Base-by-base conservation (phyloP, 2,113 vertebrate genomes). In the Heterotilapia buettikoferi region DNA sequence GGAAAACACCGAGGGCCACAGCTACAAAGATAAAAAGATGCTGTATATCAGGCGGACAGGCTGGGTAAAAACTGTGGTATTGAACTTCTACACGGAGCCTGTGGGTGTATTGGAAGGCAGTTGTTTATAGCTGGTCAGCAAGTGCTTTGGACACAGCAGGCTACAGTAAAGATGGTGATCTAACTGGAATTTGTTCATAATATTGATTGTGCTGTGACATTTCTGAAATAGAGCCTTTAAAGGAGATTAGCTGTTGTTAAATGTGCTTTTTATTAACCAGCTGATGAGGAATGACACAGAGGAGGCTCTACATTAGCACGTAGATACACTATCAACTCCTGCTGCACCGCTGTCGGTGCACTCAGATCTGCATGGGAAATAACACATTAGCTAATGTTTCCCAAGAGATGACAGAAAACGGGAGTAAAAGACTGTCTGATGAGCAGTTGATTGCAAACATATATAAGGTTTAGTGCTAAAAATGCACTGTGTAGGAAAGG, bases 231-330 rank as follows among this genome's bases (percentile, higher is more conserved):
- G 84, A 95, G 92, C 92, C 90, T 24, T 96, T 96, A 94, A 90
- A 91, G 85, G 89, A 93, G 89, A 94, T 95, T 92, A 96, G 93
- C 92, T 82, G 45, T 80, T 56, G 85, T 87, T 94, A 90, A 94
- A 92, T 90, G 53, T 54, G n/a, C 59, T 5, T 86, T 94, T 94
- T 93, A 94, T 94, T 94, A 95, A 94, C 31, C 80, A 93, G 88
- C 89, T 63, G 89, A 91, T 92, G 90, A 94, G 52, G 31, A 84
- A 93, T 83, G 87, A 82, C 82, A 61, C 36, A 40, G 87, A 40
- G 52, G 68, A 56, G 86, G 56, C 54, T 9, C 52, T 45, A 24
- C 81, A 78, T 85, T 84, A 86, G 80, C 79, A 47, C 31, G 9
- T 7, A 68, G 85, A 90, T 66, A 57, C 53, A 61, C 82, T 19